phyloP scores from a whole-genome alignment of 2,888 invertebrate genomes.

The Endotricha flammealis region DNA sequence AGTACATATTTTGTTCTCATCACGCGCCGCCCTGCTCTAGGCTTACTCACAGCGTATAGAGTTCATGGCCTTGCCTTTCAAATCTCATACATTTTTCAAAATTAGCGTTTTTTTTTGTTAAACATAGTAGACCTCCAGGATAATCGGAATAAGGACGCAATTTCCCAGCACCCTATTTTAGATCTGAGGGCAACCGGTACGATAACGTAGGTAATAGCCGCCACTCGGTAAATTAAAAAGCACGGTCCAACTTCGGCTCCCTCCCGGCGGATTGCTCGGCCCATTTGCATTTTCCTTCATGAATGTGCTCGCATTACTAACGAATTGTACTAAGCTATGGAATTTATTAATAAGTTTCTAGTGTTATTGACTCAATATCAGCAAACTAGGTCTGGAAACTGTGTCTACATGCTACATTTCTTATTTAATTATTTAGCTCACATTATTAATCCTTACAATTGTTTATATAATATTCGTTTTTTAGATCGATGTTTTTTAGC shows the following conservation, averaged over 20 bases:
- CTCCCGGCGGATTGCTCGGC: constrained; percentile 35
- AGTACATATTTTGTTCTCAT: too few relatives aligned
- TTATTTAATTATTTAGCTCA: too few relatives aligned
- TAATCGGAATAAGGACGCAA: constrained; percentile 55
- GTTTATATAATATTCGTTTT: too few relatives aligned
- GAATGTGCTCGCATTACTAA: constrained; percentile 32
- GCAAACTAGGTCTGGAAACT: too few relatives aligned
- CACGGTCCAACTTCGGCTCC: constrained; percentile 41
- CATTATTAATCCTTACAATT: too few relatives aligned
- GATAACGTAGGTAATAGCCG: constrained; percentile 55
- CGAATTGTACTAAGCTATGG: background rate
- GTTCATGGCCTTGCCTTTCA: background rate
- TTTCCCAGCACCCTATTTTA: constrained; percentile 50
- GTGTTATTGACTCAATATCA: too few relatives aligned
- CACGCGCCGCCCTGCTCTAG: too few relatives aligned
- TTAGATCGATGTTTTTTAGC: too few relatives aligned
- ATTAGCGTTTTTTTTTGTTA: too few relatives aligned
- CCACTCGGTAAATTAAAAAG: constrained; percentile 66
- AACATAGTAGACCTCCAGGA: too few relatives aligned
- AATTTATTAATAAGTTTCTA: too few relatives aligned
- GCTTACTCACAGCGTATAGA: background rate
- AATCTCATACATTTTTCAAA: background rate
- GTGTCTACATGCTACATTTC: too few relatives aligned
- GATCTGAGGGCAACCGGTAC: constrained; percentile 47
- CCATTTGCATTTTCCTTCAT: constrained; percentile 50